Conservation (phyloP, 2,113 vertebrate genomes). For the Mesoclemmys tuberculata region DNA sequence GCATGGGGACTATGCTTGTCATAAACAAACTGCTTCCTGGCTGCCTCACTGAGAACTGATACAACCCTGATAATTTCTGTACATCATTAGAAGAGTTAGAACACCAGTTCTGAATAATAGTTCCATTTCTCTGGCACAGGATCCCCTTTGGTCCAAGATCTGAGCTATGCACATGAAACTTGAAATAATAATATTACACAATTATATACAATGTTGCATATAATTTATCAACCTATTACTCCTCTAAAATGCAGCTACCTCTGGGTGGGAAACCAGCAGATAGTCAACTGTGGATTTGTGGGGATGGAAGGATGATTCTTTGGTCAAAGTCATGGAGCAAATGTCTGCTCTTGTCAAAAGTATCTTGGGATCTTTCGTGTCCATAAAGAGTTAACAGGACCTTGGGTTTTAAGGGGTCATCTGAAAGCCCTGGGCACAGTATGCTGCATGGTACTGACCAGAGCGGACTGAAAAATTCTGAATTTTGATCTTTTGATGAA, state of each 20-base stretch:
- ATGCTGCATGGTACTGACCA: not conserved
- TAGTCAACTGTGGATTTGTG: accelerated
- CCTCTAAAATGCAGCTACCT: not conserved
- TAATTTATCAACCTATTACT: not conserved
- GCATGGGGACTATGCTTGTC: not conserved
- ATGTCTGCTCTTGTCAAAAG: not conserved
- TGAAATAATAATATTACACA: not conserved
- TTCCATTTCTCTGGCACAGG: not conserved
- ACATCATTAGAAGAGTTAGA: not conserved
- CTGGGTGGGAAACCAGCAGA: not conserved
- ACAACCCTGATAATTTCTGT: not conserved
- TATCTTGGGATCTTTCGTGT: not conserved
- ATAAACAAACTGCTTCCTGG: not conserved
- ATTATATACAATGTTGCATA: not conserved
- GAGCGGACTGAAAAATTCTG: not conserved
- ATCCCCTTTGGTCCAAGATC: not conserved
- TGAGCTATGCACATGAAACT: not conserved
- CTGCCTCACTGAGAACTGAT: not conserved
- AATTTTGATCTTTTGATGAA: not conserved
- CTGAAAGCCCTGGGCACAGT: not conserved
- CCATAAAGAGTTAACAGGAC: not conserved
- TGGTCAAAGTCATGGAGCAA: not conserved
- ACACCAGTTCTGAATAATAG: not conserved
- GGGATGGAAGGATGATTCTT: not conserved
- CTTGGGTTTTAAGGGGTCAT: not conserved